Evolutionary conservation across 2,888 invertebrate genomes (phyloP), one percentile per base, ranked within the genome.

Genomic region (Lordiphosa andalusiaca): DNA sequence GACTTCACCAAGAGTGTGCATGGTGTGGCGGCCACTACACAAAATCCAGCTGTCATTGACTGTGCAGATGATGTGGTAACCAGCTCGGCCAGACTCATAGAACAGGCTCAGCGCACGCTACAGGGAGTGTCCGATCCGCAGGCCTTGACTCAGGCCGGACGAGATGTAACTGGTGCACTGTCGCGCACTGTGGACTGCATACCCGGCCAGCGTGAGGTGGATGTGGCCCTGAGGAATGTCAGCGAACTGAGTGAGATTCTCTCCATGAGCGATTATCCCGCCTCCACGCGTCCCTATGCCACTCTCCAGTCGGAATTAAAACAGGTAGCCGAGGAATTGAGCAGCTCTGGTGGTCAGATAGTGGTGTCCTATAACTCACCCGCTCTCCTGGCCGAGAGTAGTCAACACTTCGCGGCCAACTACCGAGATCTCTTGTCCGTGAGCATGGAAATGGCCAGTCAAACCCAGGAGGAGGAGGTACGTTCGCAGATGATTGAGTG

Each of bases 191-290:
- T 98, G 51, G 94, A 95, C 70, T 96, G 96, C 67, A 92, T 98
- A 40, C 98, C 98, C 0, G 97, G 98, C 0, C 97, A 98, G 88
- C 93, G 94, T 52, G 98, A 98, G 86, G 94, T 99, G n/a, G 98
- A 98, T 87, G 92, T 93, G 16, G 96, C 96, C 0, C 93, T 97
- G 73, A 93, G 93, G 66, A 94, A 93, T 75, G 96, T 98, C 69
- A 94, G 93, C 61, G 94, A 95, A 75, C 92, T 94, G 40, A 92
- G 93, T 47, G 93, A 95, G 74, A 92, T 94, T 9, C 91, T 97
- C 16, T 92, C 93, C 69, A 92, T 92, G 88, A 93, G 93, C 38
- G 93, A 94, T 84, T 95, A 95, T 89, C 96, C 96, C 4, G 91
- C 91, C 0, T 93, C 94, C 0, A 92, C 92, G 76, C 93, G 93